These are phyloP conservation scores for Leptinotarsa haldemani DNA, from an alignment of 2,888 invertebrate species.

Conservation along the genomic window DNA sequence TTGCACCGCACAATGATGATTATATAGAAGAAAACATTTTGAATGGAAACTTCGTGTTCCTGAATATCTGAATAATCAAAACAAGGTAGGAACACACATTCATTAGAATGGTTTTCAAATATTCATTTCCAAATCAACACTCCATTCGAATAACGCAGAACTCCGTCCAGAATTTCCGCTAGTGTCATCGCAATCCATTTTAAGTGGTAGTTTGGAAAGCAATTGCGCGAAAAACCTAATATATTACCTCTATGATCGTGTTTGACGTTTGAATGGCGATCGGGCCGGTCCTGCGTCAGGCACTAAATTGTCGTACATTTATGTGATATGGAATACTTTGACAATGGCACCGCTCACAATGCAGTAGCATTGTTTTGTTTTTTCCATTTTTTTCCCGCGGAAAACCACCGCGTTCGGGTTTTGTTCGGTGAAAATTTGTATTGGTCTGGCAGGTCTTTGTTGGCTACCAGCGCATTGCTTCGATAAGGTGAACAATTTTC, in stretches of 20 bases:
- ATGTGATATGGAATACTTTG: constrained; percentile 46
- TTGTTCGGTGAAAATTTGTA: constrained; percentile 42
- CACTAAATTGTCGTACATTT: constrained; percentile 47
- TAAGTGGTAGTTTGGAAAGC: constrained; percentile 40
- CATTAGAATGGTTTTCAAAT: background rate
- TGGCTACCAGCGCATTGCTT: constrained; percentile 34
- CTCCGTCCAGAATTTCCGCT: constrained; percentile 24
- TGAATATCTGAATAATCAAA: too few relatives aligned
- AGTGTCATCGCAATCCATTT: constrained; percentile 38
- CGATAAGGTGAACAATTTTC: constrained; percentile 19
- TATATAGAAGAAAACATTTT: too few relatives aligned
- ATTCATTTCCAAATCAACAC: constrained; percentile 15
- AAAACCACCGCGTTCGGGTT: constrained; percentile 34
- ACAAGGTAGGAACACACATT: background rate
- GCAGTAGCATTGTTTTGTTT: constrained; percentile 42
- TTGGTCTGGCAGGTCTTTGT: constrained; percentile 36
- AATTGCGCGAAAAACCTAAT: constrained; percentile 46
- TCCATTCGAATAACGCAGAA: background rate
- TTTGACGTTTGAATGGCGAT: constrained; percentile 51
- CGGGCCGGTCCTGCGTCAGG: constrained; percentile 39
- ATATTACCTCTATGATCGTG: constrained; percentile 48
- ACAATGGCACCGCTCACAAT: constrained; percentile 45
- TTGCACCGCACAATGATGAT: too few relatives aligned
- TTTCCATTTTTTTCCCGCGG: constrained; percentile 32
- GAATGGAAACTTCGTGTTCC: too few relatives aligned